Percentiles rank a stretch among this genome's conserved stretches.
Evolutionary conservation across 1,140 invertebrate genomes (phyloP).

Genomic region (Lordiphosa collinella): DNA sequence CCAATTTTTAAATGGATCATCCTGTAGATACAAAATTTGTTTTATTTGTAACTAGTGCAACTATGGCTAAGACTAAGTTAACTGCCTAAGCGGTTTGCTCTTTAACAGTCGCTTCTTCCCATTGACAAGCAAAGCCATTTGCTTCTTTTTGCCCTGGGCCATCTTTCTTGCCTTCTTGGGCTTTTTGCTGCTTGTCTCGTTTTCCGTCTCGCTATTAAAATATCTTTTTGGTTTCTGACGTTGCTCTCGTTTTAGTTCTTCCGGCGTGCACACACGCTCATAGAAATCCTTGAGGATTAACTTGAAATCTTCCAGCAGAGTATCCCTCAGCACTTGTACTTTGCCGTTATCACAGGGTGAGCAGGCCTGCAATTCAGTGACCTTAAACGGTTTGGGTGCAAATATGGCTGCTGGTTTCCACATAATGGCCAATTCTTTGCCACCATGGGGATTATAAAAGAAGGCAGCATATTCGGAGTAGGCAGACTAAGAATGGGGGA

Average conservation of each 20-base stretch:
- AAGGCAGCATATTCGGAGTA: slow-evolving; percentile 91
- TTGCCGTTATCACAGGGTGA: slow-evolving; percentile 29
- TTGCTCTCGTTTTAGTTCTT: slow-evolving; percentile 41
- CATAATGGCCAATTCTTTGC: slow-evolving; percentile 88
- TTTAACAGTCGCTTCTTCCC: slow-evolving; percentile 14
- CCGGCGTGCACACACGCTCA: slow-evolving; percentile 42
- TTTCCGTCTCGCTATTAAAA: slow-evolving; percentile 16
- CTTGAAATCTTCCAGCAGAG: slow-evolving; percentile 87
- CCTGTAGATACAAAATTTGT: too few species aligned
- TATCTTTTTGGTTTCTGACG: slow-evolving; percentile 42
- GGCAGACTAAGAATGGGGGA: slow-evolving; percentile 82
- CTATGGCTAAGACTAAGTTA: slow-evolving; percentile 20
- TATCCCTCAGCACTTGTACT: slow-evolving; percentile 79
- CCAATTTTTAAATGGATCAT: too few species aligned
- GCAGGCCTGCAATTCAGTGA: slow-evolving; percentile 81
- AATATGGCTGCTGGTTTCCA: slow-evolving; percentile 86
- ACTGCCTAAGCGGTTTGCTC: slow-evolving; percentile 21
- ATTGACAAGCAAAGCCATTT: neutral
- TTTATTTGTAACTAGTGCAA: too few species aligned
- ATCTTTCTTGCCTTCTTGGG: slow-evolving; percentile 26
- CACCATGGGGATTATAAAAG: slow-evolving; percentile 93
- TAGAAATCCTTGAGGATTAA: slow-evolving; percentile 80
- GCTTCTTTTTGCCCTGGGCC: neutral
- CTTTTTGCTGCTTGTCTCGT: neutral
- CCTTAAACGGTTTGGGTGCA: slow-evolving; percentile 86